Evolutionary conservation across 2,888 invertebrate species (phyloP), one percentile per base, ranked within the genome.

Genomic region (Eristalis tenax): DNA sequence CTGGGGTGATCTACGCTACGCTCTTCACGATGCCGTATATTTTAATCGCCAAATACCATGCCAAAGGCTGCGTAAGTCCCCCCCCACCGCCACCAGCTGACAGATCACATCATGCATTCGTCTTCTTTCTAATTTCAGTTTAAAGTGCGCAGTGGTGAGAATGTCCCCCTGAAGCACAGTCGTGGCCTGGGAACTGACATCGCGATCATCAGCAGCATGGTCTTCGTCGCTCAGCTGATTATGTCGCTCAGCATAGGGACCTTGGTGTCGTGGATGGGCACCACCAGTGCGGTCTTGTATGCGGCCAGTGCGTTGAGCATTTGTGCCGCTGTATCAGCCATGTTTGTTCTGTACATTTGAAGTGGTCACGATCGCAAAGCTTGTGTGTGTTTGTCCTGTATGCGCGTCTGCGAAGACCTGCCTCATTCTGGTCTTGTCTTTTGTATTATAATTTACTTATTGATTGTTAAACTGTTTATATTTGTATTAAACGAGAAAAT

Each of bases 11-110:
- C 43, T 93, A 93, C 83, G 92, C 93, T 6, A 93, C 93, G 0
- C 89, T 93, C 1, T 93, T 93, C n/a, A 93, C 93, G 23, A 92
- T 93, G 83, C 93, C 93, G 11, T 93, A 92, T 65, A 91, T 93
- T 32, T 76, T 93, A 26, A 90, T 93, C 43, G 93, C 93, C 26
- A 91, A 91, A 83, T 93, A 93, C 88, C 93, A 93, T 89, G 91
- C 93, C 26, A 92, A 93, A 80, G 92, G 92, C 85, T 92, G 91
- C 82, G 93, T 93, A 92, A 90, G 93, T 68, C 38, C 11, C 10
- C 10, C 10, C 8, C 8, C 2, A 28, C 5, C 28, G 4, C 32
- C 32, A 0, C 43, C 28, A 63, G 38, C 57, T 23, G 38, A 26
- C 10, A 23, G 5, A 40, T 6, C 28, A 50, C 50, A n/a, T n/a